phyloP scores from a whole-genome alignment of 2,797 vertebrate genomes.

The Macropodus opercularis region DNA sequence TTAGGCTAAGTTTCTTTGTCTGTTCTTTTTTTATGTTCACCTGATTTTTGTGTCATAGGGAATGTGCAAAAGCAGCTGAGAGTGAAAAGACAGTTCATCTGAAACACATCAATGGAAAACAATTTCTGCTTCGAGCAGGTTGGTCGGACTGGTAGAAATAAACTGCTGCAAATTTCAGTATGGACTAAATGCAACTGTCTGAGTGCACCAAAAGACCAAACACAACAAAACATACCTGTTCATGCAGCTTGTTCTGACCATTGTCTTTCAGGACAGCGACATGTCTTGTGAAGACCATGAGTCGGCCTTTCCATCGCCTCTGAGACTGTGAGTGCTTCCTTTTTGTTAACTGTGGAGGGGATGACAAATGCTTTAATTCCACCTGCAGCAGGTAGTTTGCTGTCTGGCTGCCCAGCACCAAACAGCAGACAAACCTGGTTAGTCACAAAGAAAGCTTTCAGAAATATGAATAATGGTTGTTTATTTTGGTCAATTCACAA shows the following conservation, averaged over 20 bases:
- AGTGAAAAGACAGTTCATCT: conserved; percentile 32
- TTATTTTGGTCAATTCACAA: no score
- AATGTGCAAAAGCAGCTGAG: conserved; percentile 62
- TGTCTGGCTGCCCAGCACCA: background rate
- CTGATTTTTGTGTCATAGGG: conserved; percentile 42
- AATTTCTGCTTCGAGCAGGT: conserved; percentile 73
- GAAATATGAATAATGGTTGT: no score
- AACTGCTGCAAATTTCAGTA: no score
- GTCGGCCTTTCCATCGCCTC: conserved; percentile 67
- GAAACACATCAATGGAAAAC: conserved; percentile 71
- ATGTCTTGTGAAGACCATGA: conserved; percentile 79
- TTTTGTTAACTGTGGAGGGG: background rate
- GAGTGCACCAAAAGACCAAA: no score
- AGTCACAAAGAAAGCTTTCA: no score
- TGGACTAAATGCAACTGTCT: no score
- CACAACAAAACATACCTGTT: background rate
- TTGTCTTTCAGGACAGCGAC: conserved; percentile 71
- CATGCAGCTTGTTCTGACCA: background rate
- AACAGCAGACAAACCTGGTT: no score
- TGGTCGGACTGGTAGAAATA: conserved; percentile 22
- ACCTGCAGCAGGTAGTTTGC: background rate
- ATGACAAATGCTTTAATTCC: background rate
- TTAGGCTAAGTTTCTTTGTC: no score
- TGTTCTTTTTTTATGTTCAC: no score
- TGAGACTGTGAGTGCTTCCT: conserved; percentile 74